phyloP scores from a whole-genome alignment of 1,140 invertebrate genomes.

The Tenebrio molitor region DNA sequence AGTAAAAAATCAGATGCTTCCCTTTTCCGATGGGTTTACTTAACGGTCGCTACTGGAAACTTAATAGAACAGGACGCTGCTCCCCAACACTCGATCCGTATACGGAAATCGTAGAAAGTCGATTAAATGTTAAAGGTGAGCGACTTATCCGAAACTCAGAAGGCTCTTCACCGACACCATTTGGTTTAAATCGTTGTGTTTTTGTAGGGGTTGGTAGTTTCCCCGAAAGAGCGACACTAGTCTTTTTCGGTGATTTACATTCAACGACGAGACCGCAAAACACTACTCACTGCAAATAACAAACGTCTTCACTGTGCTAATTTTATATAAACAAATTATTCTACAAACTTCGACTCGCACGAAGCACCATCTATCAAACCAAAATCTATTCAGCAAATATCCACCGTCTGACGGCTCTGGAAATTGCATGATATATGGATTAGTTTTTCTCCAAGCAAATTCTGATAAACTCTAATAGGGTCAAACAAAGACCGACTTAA shows the following conservation, averaged over 20 bases:
- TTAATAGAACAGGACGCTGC: slow-evolving; percentile 49
- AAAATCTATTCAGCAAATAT: neutral
- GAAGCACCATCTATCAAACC: neutral
- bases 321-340: slow-evolving; percentile 23
- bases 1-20: slow-evolving; percentile 41
- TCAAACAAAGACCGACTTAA: neutral
- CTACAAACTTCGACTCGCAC: neutral
- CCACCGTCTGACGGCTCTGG: neutral
- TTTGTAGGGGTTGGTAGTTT: slow-evolving; percentile 20
- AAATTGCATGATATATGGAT: neutral
- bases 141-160: slow-evolving; percentile 40
- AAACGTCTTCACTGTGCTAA: slow-evolving; percentile 22
- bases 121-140: slow-evolving; percentile 52
- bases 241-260: slow-evolving; percentile 44
- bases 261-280: slow-evolving; percentile 47
- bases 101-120: slow-evolving; percentile 52
- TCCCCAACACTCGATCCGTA: slow-evolving; percentile 48
- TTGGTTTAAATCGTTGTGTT: slow-evolving; percentile 42
- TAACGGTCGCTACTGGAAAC: slow-evolving; percentile 46
- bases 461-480: neutral
- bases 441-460: neutral
- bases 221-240: slow-evolving; percentile 21
- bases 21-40: slow-evolving; percentile 46
- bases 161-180: slow-evolving; percentile 9
- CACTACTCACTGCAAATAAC: slow-evolving; percentile 45